Percentiles rank a stretch among this genome's conserved stretches.
Conservation (phyloP, 1,140 invertebrate genomes). For the Leptopilina clavipes region DNA sequence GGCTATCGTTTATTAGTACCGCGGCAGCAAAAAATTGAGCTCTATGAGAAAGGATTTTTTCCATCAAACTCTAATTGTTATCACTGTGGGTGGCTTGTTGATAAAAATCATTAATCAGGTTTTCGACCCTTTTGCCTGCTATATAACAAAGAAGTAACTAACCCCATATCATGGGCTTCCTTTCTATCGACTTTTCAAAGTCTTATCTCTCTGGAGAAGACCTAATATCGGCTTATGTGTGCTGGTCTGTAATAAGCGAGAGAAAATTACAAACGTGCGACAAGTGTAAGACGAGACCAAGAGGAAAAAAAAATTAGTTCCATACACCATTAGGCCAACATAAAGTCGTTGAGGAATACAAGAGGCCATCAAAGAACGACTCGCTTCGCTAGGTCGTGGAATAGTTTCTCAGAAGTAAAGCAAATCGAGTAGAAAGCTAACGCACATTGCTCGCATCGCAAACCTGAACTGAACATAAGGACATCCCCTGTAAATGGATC, state of each 20-base stretch:
- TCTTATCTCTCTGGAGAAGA: neutral
- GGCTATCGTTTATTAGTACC: too few relatives aligned
- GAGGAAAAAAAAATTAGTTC: neutral
- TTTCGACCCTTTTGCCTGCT: constrained; percentile 9
- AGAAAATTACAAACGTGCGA: constrained; percentile 27
- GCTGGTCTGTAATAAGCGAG: constrained; percentile 28
- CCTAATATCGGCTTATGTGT: constrained; percentile 28
- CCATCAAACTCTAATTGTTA: neutral
- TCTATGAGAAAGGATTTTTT: too few relatives aligned
- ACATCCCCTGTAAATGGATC: constrained; percentile 25
- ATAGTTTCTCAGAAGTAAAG: constrained; percentile 24
- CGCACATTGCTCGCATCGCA: constrained; percentile 22
- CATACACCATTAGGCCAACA: constrained; percentile 8
- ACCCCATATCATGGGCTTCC: constrained; percentile 12
- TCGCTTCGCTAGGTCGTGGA: constrained; percentile 5
- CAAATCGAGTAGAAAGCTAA: constrained; percentile 20
- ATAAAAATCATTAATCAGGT: constrained; percentile 10
- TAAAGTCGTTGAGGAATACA: constrained; percentile 14
- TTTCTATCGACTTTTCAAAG: constrained; percentile 6
- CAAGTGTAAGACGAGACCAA: constrained; percentile 13
- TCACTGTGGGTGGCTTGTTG: neutral
- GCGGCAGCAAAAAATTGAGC: too few relatives aligned
- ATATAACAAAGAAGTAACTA: constrained; percentile 2
- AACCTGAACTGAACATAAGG: constrained; percentile 6
- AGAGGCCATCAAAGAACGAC: constrained; percentile 9